These are phyloP conservation scores for Palloptera scutellata DNA, from an alignment of 2,888 invertebrate species.

Conservation along the genomic window DNA sequence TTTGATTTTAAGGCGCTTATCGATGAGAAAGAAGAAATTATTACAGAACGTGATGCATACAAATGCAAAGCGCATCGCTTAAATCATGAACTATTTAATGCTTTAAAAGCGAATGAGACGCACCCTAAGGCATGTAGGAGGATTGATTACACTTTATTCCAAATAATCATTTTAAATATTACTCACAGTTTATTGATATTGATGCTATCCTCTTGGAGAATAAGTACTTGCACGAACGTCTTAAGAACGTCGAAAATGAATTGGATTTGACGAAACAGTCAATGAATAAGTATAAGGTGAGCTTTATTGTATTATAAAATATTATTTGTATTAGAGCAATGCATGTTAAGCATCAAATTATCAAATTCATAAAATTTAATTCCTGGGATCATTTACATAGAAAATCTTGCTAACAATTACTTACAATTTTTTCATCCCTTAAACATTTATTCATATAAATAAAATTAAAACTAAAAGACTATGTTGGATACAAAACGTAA, in stretches of 20 bases:
- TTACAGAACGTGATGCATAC: conserved; percentile 82
- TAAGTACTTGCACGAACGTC: conserved; percentile 82
- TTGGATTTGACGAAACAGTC: conserved; percentile 78
- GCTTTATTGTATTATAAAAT: conserved; percentile 1
- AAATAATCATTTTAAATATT: conserved; percentile 5
- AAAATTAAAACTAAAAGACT: conserved; percentile 63
- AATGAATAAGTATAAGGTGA: conserved; percentile 78
- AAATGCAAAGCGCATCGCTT: conserved; percentile 83
- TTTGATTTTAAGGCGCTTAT: conserved; percentile 79
- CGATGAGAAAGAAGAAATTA: conserved; percentile 86
- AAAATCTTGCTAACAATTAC: not conserved
- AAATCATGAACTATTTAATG: conserved; percentile 80
- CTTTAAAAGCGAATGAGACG: conserved; percentile 66
- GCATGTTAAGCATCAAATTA: not conserved
- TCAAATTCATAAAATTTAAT: not conserved
- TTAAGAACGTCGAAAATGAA: conserved; percentile 81
- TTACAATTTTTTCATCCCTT: conserved; percentile 25
- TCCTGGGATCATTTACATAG: not conserved
- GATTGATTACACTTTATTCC: not conserved
- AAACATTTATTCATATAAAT: conserved; percentile 7
- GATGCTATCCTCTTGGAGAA: conserved; percentile 84
- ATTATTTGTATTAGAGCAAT: not conserved
- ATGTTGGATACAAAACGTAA: conserved; percentile 77
- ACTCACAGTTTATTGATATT: conserved; percentile 72
- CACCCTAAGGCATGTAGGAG: conserved; percentile 53